Conservation (phyloP, 2,888 invertebrate species). For the Ischnus inquisitorius region DNA sequence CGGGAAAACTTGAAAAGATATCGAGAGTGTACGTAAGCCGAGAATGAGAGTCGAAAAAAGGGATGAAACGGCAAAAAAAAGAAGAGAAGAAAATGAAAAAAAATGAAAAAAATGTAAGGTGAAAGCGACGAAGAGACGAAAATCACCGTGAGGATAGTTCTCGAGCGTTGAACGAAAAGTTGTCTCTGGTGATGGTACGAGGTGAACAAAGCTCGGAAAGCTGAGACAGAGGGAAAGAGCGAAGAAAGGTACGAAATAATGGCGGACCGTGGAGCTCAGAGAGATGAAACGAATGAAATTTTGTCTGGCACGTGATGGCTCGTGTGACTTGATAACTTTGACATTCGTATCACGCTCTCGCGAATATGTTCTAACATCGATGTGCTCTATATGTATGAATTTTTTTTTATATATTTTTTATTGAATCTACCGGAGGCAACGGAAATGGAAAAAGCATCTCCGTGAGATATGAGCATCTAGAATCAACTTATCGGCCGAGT, state of each 20-base stretch:
- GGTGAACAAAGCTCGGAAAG: constrained; percentile 12
- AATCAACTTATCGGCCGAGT: not conserved
- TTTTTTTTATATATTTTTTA: constrained; percentile 57
- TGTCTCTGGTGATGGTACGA: not conserved
- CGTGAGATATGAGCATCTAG: not conserved
- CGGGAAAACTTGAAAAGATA: constrained; percentile 56
- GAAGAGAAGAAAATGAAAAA: constrained; percentile 11
- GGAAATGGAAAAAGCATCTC: not conserved
- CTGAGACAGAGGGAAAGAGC: constrained; percentile 13
- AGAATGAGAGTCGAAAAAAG: not conserved
- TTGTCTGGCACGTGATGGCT: constrained; percentile 71
- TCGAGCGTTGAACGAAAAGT: constrained; percentile 17
- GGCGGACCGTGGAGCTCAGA: constrained; percentile 60
- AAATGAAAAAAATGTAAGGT: constrained; percentile 23
- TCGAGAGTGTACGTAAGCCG: constrained; percentile 3
- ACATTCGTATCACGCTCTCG: constrained; percentile 74
- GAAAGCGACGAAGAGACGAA: constrained; percentile 31
- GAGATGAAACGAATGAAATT: constrained; percentile 74
- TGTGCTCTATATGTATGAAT: constrained; percentile 37
- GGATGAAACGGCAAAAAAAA: constrained; percentile 26
- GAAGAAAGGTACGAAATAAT: constrained; percentile 69
- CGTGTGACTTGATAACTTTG: constrained; percentile 72
- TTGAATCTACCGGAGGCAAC: constrained; percentile 38
- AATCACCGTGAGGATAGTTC: constrained; percentile 39
- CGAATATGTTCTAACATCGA: constrained; percentile 32